phyloP scores from a whole-genome alignment of 2,113 vertebrate species.

The Rhinopomastus cyanomelas region DNA sequence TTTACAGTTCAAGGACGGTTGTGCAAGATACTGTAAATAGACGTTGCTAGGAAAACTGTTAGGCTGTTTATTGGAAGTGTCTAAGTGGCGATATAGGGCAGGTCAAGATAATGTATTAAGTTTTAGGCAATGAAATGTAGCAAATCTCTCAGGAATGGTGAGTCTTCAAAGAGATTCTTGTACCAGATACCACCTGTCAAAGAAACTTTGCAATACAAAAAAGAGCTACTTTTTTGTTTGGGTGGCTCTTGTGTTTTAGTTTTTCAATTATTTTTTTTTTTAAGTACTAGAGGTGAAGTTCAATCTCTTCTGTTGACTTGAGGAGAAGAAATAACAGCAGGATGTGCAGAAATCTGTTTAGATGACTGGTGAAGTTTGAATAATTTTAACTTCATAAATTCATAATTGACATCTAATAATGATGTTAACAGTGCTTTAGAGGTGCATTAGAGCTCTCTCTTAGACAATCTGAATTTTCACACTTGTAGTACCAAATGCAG shows the following conservation, averaged over 20 bases:
- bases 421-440: background rate
- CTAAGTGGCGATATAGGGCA: background rate
- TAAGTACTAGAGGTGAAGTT: background rate
- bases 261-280: background rate
- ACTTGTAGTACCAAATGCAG: background rate
- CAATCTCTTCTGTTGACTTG: background rate
- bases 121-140: background rate
- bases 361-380: background rate
- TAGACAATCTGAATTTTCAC: background rate
- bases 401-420: background rate
- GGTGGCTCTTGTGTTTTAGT: background rate
- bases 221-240: background rate
- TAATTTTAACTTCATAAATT: background rate
- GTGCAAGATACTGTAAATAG: background rate
- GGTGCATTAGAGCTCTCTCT: background rate
- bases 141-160: background rate
- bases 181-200: too few species aligned
- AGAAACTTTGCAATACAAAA: too few species aligned
- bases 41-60: background rate
- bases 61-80: background rate
- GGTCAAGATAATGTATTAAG: background rate
- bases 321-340: background rate
- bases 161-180: background rate
- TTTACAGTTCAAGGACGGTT: background rate
- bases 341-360: background rate